Conservation (phyloP, 2,888 invertebrate species). For the Lordiphosa andalusiaca region DNA sequence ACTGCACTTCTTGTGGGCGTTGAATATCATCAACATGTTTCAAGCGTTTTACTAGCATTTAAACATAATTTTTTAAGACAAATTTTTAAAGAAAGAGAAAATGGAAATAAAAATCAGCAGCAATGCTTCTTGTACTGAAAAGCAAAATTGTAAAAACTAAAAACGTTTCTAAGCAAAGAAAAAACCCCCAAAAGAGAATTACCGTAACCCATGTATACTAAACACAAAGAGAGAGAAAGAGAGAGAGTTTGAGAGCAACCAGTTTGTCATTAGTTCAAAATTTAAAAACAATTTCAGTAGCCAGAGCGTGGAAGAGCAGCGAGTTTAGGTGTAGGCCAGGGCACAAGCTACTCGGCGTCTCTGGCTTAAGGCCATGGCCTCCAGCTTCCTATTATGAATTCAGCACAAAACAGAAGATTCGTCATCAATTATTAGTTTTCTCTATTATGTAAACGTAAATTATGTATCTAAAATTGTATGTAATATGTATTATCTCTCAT, state of each 20-base stretch:
- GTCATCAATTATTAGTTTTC: not conserved
- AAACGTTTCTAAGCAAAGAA: slow-evolving; percentile 11
- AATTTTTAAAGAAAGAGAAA: slow-evolving; percentile 59
- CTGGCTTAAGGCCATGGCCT: no score
- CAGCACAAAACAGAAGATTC: slow-evolving; percentile 20
- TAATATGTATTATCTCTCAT: slow-evolving; percentile 17
- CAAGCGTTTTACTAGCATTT: slow-evolving; percentile 69
- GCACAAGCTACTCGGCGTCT: no score
- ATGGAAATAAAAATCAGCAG: slow-evolving; percentile 28
- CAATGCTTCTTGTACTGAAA: slow-evolving; percentile 6
- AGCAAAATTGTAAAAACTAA: slow-evolving; percentile 10
- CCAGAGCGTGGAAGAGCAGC: no score
- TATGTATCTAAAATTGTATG: slow-evolving; percentile 13
- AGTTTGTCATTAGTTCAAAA: no score
- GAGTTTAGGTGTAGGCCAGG: slow-evolving; percentile 4
- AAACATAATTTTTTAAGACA: slow-evolving; percentile 64
- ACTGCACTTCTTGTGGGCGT: slow-evolving; percentile 63
- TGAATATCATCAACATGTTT: slow-evolving; percentile 53
- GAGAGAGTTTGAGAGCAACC: not conserved
- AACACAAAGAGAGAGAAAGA: not conserved
- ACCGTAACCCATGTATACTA: no score
- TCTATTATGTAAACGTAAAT: slow-evolving; percentile 12
- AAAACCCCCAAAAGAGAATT: not conserved
- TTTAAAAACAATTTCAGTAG: slow-evolving; percentile 5
- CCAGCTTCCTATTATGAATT: slow-evolving; percentile 8